Percentiles rank a stretch among this genome's conserved stretches.
Conservation (phyloP, 1,140 invertebrate species). For the Vanessa tameamea region DNA sequence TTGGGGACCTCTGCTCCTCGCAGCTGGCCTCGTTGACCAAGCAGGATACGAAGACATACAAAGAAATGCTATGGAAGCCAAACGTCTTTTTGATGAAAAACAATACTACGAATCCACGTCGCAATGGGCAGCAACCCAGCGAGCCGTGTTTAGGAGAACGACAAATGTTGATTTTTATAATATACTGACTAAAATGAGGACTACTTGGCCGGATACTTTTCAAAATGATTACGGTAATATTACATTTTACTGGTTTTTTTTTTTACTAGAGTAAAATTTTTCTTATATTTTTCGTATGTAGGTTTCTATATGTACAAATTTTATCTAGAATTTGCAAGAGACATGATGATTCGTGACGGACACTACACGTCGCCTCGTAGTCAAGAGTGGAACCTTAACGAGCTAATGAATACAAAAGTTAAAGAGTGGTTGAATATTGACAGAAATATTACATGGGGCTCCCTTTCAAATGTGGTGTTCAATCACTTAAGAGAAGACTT, state of each 20-base stretch:
- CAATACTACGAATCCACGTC: conserved; percentile 83
- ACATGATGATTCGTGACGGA: conserved; percentile 56
- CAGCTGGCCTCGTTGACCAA: conserved; percentile 84
- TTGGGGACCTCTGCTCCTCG: conserved; percentile 88
- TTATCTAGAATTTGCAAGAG: conserved; percentile 50
- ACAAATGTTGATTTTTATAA: conserved; percentile 90
- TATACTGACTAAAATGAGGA: conserved; percentile 82
- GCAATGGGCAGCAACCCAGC: conserved; percentile 84
- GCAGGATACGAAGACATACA: conserved; percentile 81
- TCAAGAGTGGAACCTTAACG: conserved; percentile 51
- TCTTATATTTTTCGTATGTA: no score
- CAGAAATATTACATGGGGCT: conserved; percentile 83
- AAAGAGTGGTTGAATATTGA: conserved; percentile 84
- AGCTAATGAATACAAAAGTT: conserved; percentile 87
- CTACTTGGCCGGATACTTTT: conserved; percentile 36
- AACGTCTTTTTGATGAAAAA: conserved; percentile 78
- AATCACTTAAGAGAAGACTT: conserved; percentile 84
- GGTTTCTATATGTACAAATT: not conserved
- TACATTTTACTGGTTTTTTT: not conserved
- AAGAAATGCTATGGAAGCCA: conserved; percentile 75
- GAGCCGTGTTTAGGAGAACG: conserved; percentile 80
- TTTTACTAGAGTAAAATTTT: no score
- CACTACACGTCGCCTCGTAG: conserved; percentile 33
- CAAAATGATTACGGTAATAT: conserved; percentile 48
- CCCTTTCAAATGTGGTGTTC: conserved; percentile 1